These are phyloP conservation scores for Bhutanitis thaidina DNA, from an alignment of 2,888 invertebrate genomes.

Conservation along the genomic window DNA sequence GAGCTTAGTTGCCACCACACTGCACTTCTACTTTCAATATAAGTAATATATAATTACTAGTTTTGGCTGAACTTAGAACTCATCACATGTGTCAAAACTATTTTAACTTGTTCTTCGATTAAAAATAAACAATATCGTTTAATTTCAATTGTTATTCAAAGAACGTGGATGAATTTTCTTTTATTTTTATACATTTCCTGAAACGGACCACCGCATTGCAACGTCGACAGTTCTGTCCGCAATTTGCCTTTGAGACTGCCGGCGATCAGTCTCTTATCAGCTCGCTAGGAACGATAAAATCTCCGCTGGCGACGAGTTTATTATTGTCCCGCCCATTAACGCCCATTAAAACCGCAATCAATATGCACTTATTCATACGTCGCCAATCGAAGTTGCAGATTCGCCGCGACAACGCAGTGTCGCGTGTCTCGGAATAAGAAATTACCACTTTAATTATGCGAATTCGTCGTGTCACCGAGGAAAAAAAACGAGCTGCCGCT, in stretches of 20 bases:
- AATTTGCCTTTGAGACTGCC: slow-evolving; percentile 77
- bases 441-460: slow-evolving; percentile 59
- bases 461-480: slow-evolving; percentile 26
- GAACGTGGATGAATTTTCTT: slow-evolving; percentile 5
- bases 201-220: slow-evolving; percentile 47
- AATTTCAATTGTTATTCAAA: slow-evolving; percentile 16
- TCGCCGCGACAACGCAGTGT: slow-evolving; percentile 31
- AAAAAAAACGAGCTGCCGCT: slow-evolving; percentile 12
- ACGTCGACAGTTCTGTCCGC: slow-evolving; percentile 50
- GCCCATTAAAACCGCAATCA: slow-evolving; percentile 76
- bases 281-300: slow-evolving; percentile 66
- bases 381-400: slow-evolving; percentile 30
- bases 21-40: no score
- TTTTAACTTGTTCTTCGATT: no score
- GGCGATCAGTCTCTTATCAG: slow-evolving; percentile 66
- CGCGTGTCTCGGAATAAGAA: slow-evolving; percentile 53
- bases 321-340: slow-evolving; percentile 78
- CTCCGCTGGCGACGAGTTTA: slow-evolving; percentile 61
- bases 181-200: slow-evolving; percentile 15
- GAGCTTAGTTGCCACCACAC: no score
- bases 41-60: no score
- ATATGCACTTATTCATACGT: slow-evolving; percentile 76
- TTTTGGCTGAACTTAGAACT: no score
- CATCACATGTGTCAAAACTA: no score
- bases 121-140: neutral